Base-by-base conservation (phyloP, 1,140 invertebrate species). In the Catajapyx aquilonaris region DNA sequence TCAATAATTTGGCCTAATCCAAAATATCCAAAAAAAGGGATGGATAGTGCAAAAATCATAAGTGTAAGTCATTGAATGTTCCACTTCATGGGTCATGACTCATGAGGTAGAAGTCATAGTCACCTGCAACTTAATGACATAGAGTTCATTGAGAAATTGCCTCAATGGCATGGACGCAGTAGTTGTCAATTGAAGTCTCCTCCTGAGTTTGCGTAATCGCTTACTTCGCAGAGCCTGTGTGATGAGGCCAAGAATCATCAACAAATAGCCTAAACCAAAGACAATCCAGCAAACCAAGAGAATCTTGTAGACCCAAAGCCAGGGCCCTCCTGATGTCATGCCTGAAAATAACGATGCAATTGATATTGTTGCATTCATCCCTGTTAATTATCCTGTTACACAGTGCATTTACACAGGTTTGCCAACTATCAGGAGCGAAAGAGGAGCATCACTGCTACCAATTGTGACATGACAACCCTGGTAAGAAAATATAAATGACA, bases 231-330 rank as follows among this genome's bases (percentile, higher is more conserved):
- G 61, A 9, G 67, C 72, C 42, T 66, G 58, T 1, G 77, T 74
- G 39, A 91, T 83, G 49, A 86, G 87, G 17, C 78, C 80, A 42
- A 90, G 68, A 31, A 91, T 76, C 84, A 90, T 90, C 11, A 86
- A 70, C 31, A 88, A 66, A 54, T 90, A 91, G 0, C 84, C 85
- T 38, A 91, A 60, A 1, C 85, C 85, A 46, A 87, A 81, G 31
- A 84, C 81, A 25, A 88, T 84, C 84, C 85, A 90, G 10, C 57
- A 30, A 13, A 76, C 65, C 0, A 85, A 57, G 39, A 77, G 73
- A 31, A 72, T 64, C 54, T 81, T 71, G 56, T 85, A 85, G 0
- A 72, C 48, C 20, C 66, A 62, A 44, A 69, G 72, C 45, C 67
- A 67, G 13, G 35, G 11, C 11, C 33, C n/a, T 5, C 66, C 52